Conservation (phyloP, 2,113 vertebrate species). For the Trachemys scripta region DNA sequence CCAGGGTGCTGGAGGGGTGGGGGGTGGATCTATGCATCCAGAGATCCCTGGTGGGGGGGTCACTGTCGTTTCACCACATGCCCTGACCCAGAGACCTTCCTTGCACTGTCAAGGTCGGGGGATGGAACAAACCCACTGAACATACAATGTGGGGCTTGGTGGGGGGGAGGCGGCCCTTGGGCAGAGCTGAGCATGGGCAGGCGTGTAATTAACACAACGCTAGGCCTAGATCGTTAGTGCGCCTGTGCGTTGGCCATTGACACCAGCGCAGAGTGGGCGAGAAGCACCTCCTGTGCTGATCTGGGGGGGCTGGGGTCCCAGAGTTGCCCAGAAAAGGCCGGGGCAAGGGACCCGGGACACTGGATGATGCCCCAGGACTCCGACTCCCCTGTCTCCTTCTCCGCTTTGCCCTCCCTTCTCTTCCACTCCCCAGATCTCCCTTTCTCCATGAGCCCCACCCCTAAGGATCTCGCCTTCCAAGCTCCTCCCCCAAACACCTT, state of each 20-base stretch:
- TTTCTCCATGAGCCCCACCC: neutral
- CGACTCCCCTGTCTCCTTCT: neutral
- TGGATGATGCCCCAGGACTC: neutral
- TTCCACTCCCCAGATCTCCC: neutral
- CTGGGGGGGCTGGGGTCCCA: neutral
- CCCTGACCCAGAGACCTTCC: neutral
- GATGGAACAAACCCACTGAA: neutral
- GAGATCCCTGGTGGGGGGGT: neutral
- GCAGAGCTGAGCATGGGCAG: neutral
- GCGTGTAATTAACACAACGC: neutral
- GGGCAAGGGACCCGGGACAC: neutral
- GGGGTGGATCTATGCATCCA: neutral
- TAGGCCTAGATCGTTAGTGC: neutral
- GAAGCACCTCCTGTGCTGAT: neutral
- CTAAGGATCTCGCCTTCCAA: neutral
- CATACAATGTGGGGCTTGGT: neutral
- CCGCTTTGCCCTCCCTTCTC: neutral
- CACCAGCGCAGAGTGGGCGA: neutral
- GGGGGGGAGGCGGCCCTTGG: neutral
- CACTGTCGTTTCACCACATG: neutral
- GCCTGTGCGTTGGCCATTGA: neutral
- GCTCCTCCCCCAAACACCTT: neutral
- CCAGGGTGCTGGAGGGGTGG: neutral
- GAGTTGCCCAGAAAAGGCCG: neutral
- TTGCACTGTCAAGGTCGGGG: neutral